Evolutionary conservation across 1,140 invertebrate genomes (phyloP), one percentile per base, ranked within the genome.

Genomic region (Cecropterus lyciades): DNA sequence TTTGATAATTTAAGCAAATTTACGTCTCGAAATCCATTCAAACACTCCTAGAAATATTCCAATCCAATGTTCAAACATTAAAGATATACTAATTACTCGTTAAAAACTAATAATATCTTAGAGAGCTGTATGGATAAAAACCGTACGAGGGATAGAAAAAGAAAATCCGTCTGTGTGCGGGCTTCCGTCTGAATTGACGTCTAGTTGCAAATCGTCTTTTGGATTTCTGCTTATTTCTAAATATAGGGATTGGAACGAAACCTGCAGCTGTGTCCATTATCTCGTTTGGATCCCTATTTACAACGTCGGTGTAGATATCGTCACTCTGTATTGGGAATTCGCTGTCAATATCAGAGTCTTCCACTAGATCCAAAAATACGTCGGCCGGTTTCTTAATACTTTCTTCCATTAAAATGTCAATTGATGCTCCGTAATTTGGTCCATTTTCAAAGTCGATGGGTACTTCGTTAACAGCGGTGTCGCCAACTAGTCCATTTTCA

Each of bases 191-290:
- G 13, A 73, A 86, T 59, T 79, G 69, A 55, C 85, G 63, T 63
- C 86, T 77, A 4, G 72, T 74, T n/a, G 77, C 70, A 49, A 78
- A 79, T 2, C 73, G 73, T 7, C 72, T 77, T 6, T 75, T 69
- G 4, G 76, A 43, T 15, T 78, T 82, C 13, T 84, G 73, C 43
- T 68, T 80, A 45, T 72, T 82, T 65, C 71, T 77, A 11, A 84
- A 72, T 9, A 90, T 75, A 5, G 83, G 82, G 6, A 84, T 69
- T 4, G 85, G 85, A 4, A 79, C 76, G 33, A 89, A 87, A 14
- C 85, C 87, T 2, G 79, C 85, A 10, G 89, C 89, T 2, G 84
- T 85, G 4, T 87, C 82, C 87, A 91, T 89, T 40, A 89, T 84
- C 79, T 91, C 86, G 45, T 84, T 75, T 20, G 85, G 68, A 48